Conservation (phyloP, 2,113 vertebrate genomes). For the Microcebus griseorufus region DNA sequence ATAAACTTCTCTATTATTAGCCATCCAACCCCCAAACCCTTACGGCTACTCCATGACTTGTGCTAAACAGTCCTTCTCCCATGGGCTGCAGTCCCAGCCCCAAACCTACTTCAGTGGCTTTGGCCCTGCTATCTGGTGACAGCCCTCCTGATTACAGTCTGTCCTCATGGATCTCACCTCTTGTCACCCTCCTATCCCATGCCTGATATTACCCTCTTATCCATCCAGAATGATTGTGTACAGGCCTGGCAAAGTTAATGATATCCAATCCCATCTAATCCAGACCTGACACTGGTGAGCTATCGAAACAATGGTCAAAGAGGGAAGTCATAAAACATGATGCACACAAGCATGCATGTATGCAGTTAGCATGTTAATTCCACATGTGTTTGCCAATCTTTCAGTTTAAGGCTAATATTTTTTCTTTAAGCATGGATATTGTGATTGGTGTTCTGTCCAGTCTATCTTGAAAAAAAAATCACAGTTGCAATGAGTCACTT, state of each 20-base stretch:
- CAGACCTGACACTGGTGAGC: neutral
- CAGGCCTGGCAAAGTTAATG: neutral
- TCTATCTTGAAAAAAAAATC: neutral
- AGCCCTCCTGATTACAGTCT: fast-evolving
- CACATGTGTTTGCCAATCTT: neutral
- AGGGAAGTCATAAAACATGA: neutral
- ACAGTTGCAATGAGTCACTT: neutral
- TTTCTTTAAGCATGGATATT: neutral
- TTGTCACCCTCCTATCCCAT: fast-evolving
- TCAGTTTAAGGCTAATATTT: neutral
- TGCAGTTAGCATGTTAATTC: neutral
- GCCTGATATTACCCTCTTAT: neutral
- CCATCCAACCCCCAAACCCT: neutral
- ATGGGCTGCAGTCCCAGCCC: neutral
- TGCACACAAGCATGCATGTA: fast-evolving
- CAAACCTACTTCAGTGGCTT: neutral
- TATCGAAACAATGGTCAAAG: neutral
- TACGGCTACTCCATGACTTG: neutral
- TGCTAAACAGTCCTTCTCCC: neutral
- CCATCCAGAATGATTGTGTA: neutral
- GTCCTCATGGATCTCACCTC: fast-evolving
- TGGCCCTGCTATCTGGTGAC: too few relatives aligned
- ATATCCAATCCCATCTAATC: neutral
- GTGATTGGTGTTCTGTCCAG: neutral
- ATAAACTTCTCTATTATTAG: neutral